Evolutionary conservation across 2,888 invertebrate genomes (phyloP).

Genomic region (Aspidiotus destructor): DNA sequence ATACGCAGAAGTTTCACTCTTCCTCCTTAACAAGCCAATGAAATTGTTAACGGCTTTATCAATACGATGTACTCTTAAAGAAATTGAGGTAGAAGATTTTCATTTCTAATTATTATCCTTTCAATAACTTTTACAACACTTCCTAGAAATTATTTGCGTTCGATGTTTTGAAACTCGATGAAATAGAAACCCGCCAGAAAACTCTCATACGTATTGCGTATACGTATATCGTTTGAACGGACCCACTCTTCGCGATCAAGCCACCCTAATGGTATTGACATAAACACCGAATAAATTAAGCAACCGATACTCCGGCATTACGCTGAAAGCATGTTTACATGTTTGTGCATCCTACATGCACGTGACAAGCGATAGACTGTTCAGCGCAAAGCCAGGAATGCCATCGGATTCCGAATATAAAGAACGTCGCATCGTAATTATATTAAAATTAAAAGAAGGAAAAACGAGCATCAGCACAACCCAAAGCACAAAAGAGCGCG

Average conservation of each 20-base stretch:
- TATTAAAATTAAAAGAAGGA: slow-evolving; percentile 28
- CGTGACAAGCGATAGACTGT: slow-evolving; percentile 25
- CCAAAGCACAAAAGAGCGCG: background rate
- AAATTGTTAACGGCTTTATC: too few relatives aligned
- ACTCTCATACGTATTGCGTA: too few relatives aligned
- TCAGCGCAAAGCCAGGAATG: slow-evolving; percentile 6
- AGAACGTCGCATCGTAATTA: slow-evolving; percentile 22
- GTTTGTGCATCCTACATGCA: slow-evolving; percentile 25
- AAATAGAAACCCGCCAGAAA: too few relatives aligned
- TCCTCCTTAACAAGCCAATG: too few relatives aligned
- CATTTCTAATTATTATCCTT: too few relatives aligned
- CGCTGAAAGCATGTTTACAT: slow-evolving; percentile 2
- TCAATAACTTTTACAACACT: too few relatives aligned
- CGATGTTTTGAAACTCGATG: too few relatives aligned
- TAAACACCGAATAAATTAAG: slow-evolving; percentile 1
- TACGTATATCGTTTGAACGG: too few relatives aligned
- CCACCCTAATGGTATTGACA: background rate
- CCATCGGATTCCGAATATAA: slow-evolving; percentile 3
- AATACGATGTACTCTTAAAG: too few relatives aligned
- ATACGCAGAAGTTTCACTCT: too few relatives aligned
- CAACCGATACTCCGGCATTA: slow-evolving; percentile 1
- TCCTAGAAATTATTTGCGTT: too few relatives aligned
- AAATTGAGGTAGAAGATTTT: too few relatives aligned
- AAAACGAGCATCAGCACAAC: slow-evolving; percentile 5
- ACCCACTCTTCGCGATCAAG: background rate